Evolutionary conservation across 2,888 invertebrate genomes (phyloP).

Genomic region (Torymus auratus): DNA sequence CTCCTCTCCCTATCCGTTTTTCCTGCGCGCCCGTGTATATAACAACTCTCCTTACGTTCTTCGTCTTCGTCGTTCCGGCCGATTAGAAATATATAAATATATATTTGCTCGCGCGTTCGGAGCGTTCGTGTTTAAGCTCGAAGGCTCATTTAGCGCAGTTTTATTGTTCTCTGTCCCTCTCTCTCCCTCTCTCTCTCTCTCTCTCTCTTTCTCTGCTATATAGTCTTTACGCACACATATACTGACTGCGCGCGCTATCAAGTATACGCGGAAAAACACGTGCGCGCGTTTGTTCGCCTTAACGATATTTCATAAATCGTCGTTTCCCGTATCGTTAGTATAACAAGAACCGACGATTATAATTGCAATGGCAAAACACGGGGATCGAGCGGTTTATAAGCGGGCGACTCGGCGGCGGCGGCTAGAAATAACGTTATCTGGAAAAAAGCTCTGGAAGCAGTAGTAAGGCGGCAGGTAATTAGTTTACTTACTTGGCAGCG

Average conservation of each 20-base stretch:
- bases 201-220: too few relatives aligned
- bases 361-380: conserved; percentile 65
- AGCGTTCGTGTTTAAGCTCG: conserved; percentile 35
- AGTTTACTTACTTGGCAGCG: conserved; percentile 68
- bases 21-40: too few relatives aligned
- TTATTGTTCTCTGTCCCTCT: conserved; percentile 13
- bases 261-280: conserved; percentile 54
- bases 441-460: conserved; percentile 56
- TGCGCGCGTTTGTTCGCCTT: conserved; percentile 52
- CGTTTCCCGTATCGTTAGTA: conserved; percentile 63
- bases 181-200: too few relatives aligned
- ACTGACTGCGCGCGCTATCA: conserved; percentile 23
- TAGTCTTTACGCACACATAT: too few relatives aligned
- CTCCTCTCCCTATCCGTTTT: too few relatives aligned
- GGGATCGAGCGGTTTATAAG: conserved; percentile 7
- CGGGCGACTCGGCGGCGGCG: conserved; percentile 30
- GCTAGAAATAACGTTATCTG: conserved; percentile 65
- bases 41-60: too few relatives aligned
- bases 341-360: conserved; percentile 65
- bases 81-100: conserved; percentile 30
- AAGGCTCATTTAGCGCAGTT: conserved; percentile 30
- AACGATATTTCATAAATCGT: conserved; percentile 66
- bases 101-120: not conserved
- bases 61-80: not conserved
- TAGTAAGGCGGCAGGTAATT: conserved; percentile 68